Evolutionary conservation across 2,888 invertebrate species (phyloP).

Genomic region (Drosophila falleni): DNA sequence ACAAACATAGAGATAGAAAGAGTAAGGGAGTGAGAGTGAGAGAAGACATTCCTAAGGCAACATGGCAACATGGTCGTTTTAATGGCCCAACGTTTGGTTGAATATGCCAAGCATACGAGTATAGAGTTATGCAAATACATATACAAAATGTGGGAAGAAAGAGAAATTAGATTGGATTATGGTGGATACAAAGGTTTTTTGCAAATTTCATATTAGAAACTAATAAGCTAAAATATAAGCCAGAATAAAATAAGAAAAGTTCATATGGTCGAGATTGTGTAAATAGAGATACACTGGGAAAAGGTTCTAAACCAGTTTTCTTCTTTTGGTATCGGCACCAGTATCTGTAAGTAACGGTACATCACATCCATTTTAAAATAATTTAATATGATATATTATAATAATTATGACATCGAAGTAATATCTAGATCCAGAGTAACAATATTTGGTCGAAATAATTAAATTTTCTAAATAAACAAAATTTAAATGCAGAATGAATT

Average conservation of each 20-base stretch:
- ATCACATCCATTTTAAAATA: too few species aligned
- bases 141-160: conserved; percentile 7
- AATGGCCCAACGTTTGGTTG: conserved; percentile 16
- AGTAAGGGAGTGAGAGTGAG: background rate
- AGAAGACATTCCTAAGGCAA: conserved; percentile 9
- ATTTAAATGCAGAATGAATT: too few species aligned
- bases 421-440: too few species aligned
- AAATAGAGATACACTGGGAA: background rate
- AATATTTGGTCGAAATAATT: too few species aligned
- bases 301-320: too few species aligned
- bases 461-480: too few species aligned
- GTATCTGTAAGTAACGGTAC: too few species aligned
- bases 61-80: conserved; percentile 8
- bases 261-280: background rate
- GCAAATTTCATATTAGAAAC: conserved; percentile 15
- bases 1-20: conserved; percentile 8
- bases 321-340: too few species aligned
- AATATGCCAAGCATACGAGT: conserved; percentile 8
- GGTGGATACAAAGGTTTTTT: conserved; percentile 6
- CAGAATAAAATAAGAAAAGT: background rate
- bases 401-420: too few species aligned
- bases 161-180: conserved; percentile 22
- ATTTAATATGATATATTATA: too few species aligned
- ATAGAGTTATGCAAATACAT: conserved; percentile 5
- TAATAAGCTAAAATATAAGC: conserved; percentile 16